These are phyloP conservation scores for Otus sunia DNA, from an alignment of 2,113 vertebrate genomes.

Conservation along the genomic window DNA sequence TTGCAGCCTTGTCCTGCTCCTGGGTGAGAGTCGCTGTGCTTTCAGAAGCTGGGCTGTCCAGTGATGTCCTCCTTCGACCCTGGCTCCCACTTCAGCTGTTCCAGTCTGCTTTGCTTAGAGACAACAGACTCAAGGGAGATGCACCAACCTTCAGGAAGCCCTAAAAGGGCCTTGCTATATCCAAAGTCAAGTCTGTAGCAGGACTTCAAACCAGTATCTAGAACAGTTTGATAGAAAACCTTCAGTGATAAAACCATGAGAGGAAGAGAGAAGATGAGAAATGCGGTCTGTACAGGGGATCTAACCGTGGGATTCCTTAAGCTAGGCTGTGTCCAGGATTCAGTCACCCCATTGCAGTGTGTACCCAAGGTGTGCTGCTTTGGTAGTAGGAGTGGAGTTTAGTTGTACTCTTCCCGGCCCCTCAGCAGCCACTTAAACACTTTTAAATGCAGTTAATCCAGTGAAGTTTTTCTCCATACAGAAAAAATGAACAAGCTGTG, in stretches of 20 bases:
- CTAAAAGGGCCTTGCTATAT: not conserved
- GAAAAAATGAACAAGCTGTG: not conserved
- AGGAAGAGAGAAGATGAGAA: not conserved
- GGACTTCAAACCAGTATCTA: not conserved
- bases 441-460: not conserved
- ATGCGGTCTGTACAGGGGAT: fast-evolving
- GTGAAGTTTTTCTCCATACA: not conserved
- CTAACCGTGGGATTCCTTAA: not conserved
- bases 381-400: not conserved
- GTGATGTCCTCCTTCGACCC: not conserved
- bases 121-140: not conserved
- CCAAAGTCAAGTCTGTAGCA: not conserved
- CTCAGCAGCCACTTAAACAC: not conserved
- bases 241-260: not conserved
- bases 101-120: not conserved
- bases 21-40: not conserved
- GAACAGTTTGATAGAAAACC: not conserved
- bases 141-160: not conserved
- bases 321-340: not conserved
- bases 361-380: not conserved
- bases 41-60: not conserved
- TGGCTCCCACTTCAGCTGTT: not conserved
- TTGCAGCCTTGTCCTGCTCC: not conserved
- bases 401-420: not conserved
- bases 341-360: not conserved